Evolutionary conservation across 2,797 vertebrate genomes (phyloP).

Genomic region (Tokudaia tokunoshimensis): DNA sequence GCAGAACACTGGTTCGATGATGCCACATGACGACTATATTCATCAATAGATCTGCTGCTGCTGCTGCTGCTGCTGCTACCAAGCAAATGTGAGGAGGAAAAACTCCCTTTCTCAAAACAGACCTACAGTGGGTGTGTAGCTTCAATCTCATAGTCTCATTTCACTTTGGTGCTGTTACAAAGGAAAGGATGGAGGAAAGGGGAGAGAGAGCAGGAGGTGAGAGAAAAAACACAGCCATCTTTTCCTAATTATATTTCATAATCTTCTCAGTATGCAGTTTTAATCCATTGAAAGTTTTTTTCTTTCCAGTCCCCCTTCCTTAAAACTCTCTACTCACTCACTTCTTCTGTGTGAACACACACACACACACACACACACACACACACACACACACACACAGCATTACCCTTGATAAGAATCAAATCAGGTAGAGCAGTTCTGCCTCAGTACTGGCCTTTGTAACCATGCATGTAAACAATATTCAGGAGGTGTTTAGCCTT

Average conservation of each 20-base stretch:
- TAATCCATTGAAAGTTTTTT: slow-evolving; percentile 84
- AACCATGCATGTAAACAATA: slow-evolving; percentile 79
- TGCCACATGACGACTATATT: slow-evolving; percentile 4
- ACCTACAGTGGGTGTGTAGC: slow-evolving; percentile 86
- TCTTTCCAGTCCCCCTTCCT: slow-evolving; percentile 43
- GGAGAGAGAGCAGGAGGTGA: slow-evolving; percentile 75
- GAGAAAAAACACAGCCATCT: slow-evolving; percentile 84
- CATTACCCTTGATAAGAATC: slow-evolving; percentile 82
- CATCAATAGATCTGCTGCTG: slow-evolving; percentile 25
- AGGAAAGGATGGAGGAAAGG: slow-evolving; percentile 42
- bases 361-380: neutral
- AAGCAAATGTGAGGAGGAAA: slow-evolving; percentile 59
- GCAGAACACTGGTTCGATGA: neutral
- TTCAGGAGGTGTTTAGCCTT: slow-evolving; percentile 80
- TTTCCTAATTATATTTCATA: slow-evolving; percentile 87
- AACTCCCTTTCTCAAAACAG: slow-evolving; percentile 84
- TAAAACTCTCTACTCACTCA: slow-evolving; percentile 57
- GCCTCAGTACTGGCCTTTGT: slow-evolving; percentile 75
- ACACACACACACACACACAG: neutral
- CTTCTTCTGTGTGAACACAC: neutral
- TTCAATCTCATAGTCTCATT: slow-evolving; percentile 88
- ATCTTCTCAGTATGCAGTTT: slow-evolving; percentile 88
- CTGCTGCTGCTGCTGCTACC: neutral
- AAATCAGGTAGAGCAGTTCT: slow-evolving; percentile 81
- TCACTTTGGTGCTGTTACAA: slow-evolving; percentile 81